Percentiles rank a stretch among this genome's conserved stretches.
These are phyloP conservation scores for Sebastes kiyomatsui DNA, from an alignment of 2,797 vertebrate genomes.

Conservation along the genomic window DNA sequence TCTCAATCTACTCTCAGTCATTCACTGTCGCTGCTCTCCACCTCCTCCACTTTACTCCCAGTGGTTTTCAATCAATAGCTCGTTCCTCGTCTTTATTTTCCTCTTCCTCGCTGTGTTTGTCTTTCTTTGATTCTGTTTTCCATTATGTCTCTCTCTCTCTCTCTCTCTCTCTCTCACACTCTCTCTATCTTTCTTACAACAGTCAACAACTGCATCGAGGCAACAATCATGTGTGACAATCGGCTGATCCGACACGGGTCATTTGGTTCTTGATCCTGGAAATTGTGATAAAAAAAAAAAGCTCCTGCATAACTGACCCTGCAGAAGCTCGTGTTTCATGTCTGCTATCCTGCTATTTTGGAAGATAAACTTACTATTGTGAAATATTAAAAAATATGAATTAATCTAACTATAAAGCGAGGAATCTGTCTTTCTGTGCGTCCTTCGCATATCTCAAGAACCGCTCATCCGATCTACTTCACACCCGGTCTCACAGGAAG, in stretches of 20 bases:
- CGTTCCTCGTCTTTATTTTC: neutral
- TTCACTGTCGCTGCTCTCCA: neutral
- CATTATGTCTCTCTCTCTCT: neutral
- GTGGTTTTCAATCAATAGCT: neutral
- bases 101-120: neutral
- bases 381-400: no score
- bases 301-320: neutral
- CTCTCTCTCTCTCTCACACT: no score
- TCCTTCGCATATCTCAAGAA: no score
- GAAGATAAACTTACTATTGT: neutral
- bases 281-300: neutral
- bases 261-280: neutral
- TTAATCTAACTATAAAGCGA: no score
- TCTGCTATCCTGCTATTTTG: neutral
- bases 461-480: no score
- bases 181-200: neutral
- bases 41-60: neutral
- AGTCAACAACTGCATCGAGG: neutral
- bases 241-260: neutral
- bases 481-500: no score
- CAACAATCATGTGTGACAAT: neutral
- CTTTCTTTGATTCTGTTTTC: neutral
- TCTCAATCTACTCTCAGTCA: neutral
- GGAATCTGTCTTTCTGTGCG: no score
- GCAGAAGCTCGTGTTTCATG: neutral